phyloP scores from a whole-genome alignment of 1,140 invertebrate species.

The Hyles euphorbiae region DNA sequence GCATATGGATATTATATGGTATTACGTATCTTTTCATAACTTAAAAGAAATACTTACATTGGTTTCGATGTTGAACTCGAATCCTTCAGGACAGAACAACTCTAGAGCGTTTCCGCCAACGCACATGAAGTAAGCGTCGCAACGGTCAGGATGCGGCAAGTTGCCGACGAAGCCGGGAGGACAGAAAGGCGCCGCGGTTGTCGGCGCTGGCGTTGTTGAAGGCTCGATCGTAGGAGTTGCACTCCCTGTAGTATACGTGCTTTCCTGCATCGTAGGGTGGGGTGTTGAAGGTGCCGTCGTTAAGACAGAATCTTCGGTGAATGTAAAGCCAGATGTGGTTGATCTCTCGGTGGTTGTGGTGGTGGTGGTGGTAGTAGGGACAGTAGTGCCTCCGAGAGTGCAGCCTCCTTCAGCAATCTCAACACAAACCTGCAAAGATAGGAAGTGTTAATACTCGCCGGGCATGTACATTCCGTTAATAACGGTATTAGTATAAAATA shows the following conservation, averaged over 20 bases:
- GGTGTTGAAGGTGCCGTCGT: background rate
- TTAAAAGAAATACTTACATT: slow-evolving; percentile 7
- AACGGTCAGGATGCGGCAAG: slow-evolving; percentile 21
- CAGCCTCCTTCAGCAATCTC: slow-evolving; percentile 1
- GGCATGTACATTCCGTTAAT: no score
- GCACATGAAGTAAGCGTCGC: slow-evolving; percentile 23
- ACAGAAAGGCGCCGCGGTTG: slow-evolving; percentile 5
- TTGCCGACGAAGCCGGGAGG: slow-evolving; percentile 12
- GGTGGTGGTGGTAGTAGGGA: background rate
- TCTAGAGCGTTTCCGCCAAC: slow-evolving; percentile 13
- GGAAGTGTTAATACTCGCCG: no score
- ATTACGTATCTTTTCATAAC: background rate
- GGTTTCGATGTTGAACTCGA: slow-evolving; percentile 9
- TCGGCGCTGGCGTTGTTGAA: background rate
- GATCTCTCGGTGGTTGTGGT: background rate
- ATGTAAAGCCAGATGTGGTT: background rate
- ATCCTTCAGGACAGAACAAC: slow-evolving; percentile 16
- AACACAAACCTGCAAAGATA: background rate
- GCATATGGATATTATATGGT: background rate
- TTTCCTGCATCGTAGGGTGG: background rate
- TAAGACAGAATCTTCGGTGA: background rate
- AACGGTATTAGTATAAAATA: no score
- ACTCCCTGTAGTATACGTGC: background rate
- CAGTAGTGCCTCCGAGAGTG: background rate
- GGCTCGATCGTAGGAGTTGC: background rate